phyloP scores from a whole-genome alignment of 2,888 invertebrate species.

The Operophtera brumata region DNA sequence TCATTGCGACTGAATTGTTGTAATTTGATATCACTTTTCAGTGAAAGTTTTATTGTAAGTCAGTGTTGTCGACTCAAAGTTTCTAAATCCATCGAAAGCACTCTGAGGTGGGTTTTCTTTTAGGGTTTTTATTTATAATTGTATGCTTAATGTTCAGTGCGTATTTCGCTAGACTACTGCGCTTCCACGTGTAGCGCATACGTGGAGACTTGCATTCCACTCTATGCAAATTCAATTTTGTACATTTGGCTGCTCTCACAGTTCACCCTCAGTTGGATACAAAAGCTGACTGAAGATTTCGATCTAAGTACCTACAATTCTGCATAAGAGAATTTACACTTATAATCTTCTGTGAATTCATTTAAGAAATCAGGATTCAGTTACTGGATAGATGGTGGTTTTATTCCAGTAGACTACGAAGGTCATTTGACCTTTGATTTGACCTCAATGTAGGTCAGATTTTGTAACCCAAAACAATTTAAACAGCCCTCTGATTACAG shows the following conservation, averaged over 20 bases:
- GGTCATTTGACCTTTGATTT: not conserved
- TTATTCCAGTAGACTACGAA: no score
- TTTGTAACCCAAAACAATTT: not conserved
- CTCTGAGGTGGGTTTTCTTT: conserved; percentile 63
- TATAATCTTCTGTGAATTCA: no score
- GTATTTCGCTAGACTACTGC: conserved; percentile 34
- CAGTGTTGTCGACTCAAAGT: conserved; percentile 55
- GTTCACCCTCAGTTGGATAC: not conserved
- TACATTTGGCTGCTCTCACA: not conserved
- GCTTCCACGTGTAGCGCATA: conserved; percentile 55
- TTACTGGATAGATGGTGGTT: no score
- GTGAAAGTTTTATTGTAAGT: conserved; percentile 61
- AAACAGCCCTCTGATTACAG: not conserved
- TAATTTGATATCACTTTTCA: conserved; percentile 50
- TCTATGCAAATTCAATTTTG: not conserved
- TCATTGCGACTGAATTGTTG: conserved; percentile 43
- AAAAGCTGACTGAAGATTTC: no score
- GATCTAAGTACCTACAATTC: no score
- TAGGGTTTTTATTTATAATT: conserved; percentile 45
- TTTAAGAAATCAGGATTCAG: no score
- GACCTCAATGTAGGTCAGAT: conserved; percentile 11
- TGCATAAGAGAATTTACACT: no score
- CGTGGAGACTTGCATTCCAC: conserved; percentile 29
- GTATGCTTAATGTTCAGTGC: conserved; percentile 35
- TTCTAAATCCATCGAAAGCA: conserved; percentile 57